Conservation (phyloP, 2,888 invertebrate genomes). For the Mellilla xanthometata region DNA sequence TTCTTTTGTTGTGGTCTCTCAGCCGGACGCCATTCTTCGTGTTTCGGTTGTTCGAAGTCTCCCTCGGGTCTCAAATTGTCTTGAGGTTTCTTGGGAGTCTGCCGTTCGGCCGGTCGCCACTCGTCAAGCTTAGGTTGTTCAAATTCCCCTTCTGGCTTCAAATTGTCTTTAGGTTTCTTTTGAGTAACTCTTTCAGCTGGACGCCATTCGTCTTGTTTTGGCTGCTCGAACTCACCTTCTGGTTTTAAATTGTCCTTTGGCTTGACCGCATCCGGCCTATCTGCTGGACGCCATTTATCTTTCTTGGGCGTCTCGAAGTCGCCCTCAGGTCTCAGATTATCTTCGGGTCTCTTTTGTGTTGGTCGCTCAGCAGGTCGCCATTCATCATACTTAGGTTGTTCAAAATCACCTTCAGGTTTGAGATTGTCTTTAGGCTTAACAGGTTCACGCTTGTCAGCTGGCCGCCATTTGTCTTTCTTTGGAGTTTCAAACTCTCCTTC, state of each 20-base stretch:
- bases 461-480: constrained; percentile 48
- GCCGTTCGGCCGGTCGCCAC: constrained; percentile 65
- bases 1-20: constrained; percentile 38
- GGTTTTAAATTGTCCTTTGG: too few relatives aligned
- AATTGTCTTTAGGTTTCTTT: too few relatives aligned
- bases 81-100: constrained; percentile 54
- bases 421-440: constrained; percentile 10
- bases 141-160: constrained; percentile 84
- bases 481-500: constrained; percentile 80
- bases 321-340: too few relatives aligned
- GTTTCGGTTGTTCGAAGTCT: constrained; percentile 60
- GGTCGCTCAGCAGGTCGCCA: too few relatives aligned
- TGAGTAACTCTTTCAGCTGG: too few relatives aligned
- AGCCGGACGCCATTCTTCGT: constrained; percentile 52
- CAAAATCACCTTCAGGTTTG: too few relatives aligned
- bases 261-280: too few relatives aligned
- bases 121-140: constrained; percentile 65
- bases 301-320: too few relatives aligned
- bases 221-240: too few relatives aligned
- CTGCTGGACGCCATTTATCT: constrained; percentile 56
- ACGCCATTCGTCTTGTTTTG: constrained; percentile 35
- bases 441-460: constrained; percentile 31
- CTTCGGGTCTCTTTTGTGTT: too few relatives aligned
- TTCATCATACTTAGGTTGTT: too few relatives aligned
- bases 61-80: constrained; percentile 64